Base-by-base conservation (phyloP, 2,888 invertebrate genomes). In the Crocallis elinguaria region DNA sequence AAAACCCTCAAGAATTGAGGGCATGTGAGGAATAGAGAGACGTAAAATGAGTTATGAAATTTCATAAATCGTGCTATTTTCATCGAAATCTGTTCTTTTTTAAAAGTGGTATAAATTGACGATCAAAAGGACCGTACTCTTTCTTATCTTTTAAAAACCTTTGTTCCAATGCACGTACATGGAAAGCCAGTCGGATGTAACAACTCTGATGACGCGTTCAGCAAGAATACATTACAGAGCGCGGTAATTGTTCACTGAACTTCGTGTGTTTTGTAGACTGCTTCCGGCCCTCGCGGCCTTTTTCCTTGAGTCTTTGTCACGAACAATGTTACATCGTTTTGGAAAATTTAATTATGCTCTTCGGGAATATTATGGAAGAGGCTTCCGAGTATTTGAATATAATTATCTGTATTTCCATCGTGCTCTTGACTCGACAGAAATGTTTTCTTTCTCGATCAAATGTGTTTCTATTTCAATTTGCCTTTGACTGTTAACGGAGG, bases 241-340 rank as follows among this genome's bases (percentile, higher is more conserved):
- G 27, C 19, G 29, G 32, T 48, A 48, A 48, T 48, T 48, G 48
- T 14, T 39, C 39, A 21, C 32, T 39, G 48, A 46, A 32, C 16
- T 48, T 32, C 32, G 32, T 43, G 41, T 41, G 43, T 43, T 43
- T 43, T 43, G 43, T 43, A 33, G 23, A 23, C 9, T 11, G 43
- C 23, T 43, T 14, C 43, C 33, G 32, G 7, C 43, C 42, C 33
- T 6, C n/a, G 19, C 29, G 32, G 23, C 23, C 43, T 43, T 43
- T 42, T 43, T 43, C 21, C 19, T 32, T 42, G 13, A 32, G 19
- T 21, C 43, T 21, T 43, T 43, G 43, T 43, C 43, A 4, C 11
- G 43, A 33, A 43, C 43, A 43, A 33, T 48, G 25, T 27, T 29
- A 36, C 45, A 39, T 39, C 29, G 39, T 39, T 16, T 25, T 27